Conservation (phyloP, 2,113 vertebrate genomes). For the Barnardius zonarius region DNA sequence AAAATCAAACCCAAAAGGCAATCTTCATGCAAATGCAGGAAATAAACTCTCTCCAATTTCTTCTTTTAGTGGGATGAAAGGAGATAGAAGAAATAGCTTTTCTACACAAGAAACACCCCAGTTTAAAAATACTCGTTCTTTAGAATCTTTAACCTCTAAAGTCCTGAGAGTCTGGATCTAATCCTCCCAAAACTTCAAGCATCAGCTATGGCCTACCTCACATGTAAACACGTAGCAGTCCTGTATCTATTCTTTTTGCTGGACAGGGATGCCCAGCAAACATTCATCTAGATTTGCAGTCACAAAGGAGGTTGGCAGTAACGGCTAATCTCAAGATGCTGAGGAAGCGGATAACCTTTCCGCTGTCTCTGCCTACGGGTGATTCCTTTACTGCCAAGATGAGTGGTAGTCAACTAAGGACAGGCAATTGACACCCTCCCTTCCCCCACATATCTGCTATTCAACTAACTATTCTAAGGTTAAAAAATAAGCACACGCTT, state of each 20-base stretch:
- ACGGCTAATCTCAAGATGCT: background rate
- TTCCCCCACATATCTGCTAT: background rate
- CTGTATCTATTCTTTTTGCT: background rate
- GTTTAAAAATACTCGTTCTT: background rate
- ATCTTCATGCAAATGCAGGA: background rate
- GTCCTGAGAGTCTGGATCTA: background rate
- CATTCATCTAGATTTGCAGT: background rate
- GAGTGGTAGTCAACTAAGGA: background rate
- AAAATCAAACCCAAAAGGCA: background rate
- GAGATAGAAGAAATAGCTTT: background rate
- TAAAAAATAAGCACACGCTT: background rate
- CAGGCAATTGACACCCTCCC: background rate
- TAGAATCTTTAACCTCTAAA: background rate
- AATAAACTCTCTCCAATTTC: background rate
- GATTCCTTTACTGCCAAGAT: background rate
- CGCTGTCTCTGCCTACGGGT: background rate
- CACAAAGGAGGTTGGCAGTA: background rate
- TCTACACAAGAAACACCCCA: background rate
- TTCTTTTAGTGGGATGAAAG: background rate
- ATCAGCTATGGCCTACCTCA: background rate
- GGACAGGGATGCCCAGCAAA: background rate
- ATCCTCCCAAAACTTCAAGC: background rate
- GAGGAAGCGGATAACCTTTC: background rate
- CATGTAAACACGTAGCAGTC: fast-evolving
- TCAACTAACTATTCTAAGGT: background rate